Base-by-base conservation (phyloP, 2,797 vertebrate species). In the Valencia hispanica region DNA sequence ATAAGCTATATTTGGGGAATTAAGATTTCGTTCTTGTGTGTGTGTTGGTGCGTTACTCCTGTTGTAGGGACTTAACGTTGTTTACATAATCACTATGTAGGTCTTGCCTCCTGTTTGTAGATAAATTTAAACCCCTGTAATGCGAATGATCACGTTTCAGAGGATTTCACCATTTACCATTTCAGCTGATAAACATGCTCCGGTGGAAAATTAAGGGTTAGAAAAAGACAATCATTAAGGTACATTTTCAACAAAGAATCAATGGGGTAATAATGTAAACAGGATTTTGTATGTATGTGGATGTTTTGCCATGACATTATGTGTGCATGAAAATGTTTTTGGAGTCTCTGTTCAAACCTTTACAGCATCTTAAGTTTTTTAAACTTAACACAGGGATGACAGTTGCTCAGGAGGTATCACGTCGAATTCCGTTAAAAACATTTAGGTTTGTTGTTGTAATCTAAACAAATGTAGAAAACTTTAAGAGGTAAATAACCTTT, bases 1-100 rank as follows among this genome's bases (percentile, higher is more conserved):
- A 86, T 80, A 77, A 47, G 81, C 68, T 85, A 32, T 82, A 81
- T 86, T 88, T 85, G 59, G 71, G 69, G 68, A 82, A 73, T 73
- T 74, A 57, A 65, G 59, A 63, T 55, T 27, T 18, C 39, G 59
- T 73, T 43, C 45, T 25, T 66, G 34, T 63, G 71, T 57, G 15
- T 65, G 41, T 74, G 68, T 53, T 34, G 72, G 34, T 72, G 32
- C 20, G 4, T 50, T 72, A 18, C 47, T 68, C 36, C 43, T 51
- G 68, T 32, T 69, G 48, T 53, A 53, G 41, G 32, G 41, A 41
- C 27, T 61, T 51, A 72, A 30, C 18, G 68, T 18, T 66, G 53
- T 65, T 72, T 61, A 48, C 25, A 43, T 66, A 36, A 65, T 70
- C 47, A 61, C 18, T 68, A 48, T 61, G 61, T 78, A 34, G 27